Percentiles rank a stretch among this genome's conserved stretches.
phyloP scores from a whole-genome alignment of 2,888 invertebrate genomes.

The Stenoptilia bipunctidactyla region DNA sequence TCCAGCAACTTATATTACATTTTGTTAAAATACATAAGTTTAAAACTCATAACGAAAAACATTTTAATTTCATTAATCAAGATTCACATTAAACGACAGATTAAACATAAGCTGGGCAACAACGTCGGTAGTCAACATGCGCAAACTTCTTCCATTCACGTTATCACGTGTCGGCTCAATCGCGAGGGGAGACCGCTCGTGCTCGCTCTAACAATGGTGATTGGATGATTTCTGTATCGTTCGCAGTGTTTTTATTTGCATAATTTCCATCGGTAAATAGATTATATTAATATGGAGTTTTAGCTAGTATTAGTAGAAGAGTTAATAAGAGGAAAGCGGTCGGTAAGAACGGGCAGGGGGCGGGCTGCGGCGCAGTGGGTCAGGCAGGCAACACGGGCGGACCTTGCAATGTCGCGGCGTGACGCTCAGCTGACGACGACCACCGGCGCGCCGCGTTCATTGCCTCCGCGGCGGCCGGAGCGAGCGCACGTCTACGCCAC shows the following conservation, averaged over 20 bases:
- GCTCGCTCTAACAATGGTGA: neutral
- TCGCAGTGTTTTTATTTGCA: neutral
- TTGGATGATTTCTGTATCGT: no score
- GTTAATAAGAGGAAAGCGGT: constrained; percentile 17
- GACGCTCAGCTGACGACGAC: constrained; percentile 69
- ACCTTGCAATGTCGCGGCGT: constrained; percentile 74
- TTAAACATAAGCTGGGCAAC: no score
- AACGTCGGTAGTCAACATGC: constrained; percentile 27
- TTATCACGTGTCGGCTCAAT: constrained; percentile 17
- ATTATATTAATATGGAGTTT: constrained; percentile 2
- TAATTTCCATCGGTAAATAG: constrained; percentile 5
- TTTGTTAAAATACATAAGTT: no score
- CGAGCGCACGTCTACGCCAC: constrained; percentile 49
- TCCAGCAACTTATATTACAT: no score
- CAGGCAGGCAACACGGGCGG: constrained; percentile 58
- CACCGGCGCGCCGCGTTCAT: constrained; percentile 71
- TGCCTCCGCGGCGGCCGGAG: constrained; percentile 75
- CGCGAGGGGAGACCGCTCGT: constrained; percentile 3
- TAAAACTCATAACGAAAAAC: no score
- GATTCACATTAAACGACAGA: no score
- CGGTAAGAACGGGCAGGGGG: constrained; percentile 24
- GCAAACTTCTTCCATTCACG: constrained; percentile 33
- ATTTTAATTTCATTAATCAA: no score
- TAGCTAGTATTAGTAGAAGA: constrained; percentile 8
- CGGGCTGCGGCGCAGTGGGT: constrained; percentile 61